Evolutionary conservation across 2,888 invertebrate genomes (phyloP), one percentile per base, ranked within the genome.

Genomic region (Hypsopygia costalis): DNA sequence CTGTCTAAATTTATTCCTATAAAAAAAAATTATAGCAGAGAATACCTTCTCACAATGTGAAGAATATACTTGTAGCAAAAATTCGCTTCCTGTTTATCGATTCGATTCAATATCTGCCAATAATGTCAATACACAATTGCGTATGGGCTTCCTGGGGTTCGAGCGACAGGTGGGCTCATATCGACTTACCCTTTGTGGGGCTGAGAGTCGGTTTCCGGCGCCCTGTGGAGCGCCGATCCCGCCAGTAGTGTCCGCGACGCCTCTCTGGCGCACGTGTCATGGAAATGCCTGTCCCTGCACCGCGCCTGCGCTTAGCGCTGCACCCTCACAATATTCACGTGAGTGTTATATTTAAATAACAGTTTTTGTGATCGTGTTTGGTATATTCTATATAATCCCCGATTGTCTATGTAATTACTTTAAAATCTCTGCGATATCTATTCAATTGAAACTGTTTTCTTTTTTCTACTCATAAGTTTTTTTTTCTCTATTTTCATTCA

Each of bases 291-390:
- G 69, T 81, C 32, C 83, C 86, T 34, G 77, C 75, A 16, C 86
- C 86, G 51, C 77, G 87, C 35, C 64, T 79, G 64, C 82, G 82
- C 40, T 56, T 88, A 33, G 82, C 82, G 16, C 65, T 86, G 27
- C 86, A 83, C 46, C 81, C 87, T 43, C 78, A 85, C 62, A 85
- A 87, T 46, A 87, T 87, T 44, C 87, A 88, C 46, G 88, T 88
- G 69, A 87, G 87, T 67, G 38, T 7, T 34, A 21, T 21, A 10
- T 1, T 29, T 11, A 34, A 6, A 22, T 9, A 16, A 1, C 7
- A 5, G 2, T 20, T 16, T 27, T 8, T 35, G 6, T 6, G 21
- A 7, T 11, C 31, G 25, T 29, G 10, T 12, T n/a, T n/a, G n/a
- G n/a, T n/a, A n/a, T n/a, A n/a, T n/a, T n/a, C n/a, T n/a, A n/a